Evolutionary conservation across 2,113 vertebrate species (phyloP).

Genomic region (Heterocephalus glaber): DNA sequence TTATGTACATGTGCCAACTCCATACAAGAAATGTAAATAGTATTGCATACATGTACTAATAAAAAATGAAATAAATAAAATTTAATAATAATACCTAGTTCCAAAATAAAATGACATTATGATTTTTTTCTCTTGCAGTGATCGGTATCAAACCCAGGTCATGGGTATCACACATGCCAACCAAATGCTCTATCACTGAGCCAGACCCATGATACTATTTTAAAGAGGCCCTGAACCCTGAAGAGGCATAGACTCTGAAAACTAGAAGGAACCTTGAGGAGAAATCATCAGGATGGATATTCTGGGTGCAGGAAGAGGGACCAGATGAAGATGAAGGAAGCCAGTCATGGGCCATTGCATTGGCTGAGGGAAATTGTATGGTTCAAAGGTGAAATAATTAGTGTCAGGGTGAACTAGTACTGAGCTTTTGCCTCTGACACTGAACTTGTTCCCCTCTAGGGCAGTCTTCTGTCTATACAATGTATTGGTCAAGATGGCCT

Average conservation of each 20-base stretch:
- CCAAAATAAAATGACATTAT: background rate
- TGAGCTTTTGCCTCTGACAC: background rate
- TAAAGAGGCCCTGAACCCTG: background rate
- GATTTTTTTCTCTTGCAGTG: background rate
- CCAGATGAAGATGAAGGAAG: background rate
- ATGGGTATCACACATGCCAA: too few relatives aligned
- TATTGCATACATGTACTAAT: background rate
- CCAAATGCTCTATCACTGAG: background rate
- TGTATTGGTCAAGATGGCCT: background rate
- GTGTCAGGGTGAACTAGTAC: background rate
- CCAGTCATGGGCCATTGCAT: background rate
- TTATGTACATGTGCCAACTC: background rate
- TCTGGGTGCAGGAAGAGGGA: background rate
- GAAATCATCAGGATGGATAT: background rate
- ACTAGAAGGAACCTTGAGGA: background rate
- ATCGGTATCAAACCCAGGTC: background rate
- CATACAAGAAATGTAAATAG: background rate
- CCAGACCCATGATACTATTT: background rate
- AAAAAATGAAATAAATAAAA: conserved; percentile 41
- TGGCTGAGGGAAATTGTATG: background rate
- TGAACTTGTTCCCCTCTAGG: background rate
- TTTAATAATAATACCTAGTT: background rate
- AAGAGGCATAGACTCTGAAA: background rate
- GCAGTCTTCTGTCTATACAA: background rate
- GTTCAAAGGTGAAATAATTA: background rate